Base-by-base conservation (phyloP, 1,140 invertebrate species). In the Drosophila gunungcola region DNA sequence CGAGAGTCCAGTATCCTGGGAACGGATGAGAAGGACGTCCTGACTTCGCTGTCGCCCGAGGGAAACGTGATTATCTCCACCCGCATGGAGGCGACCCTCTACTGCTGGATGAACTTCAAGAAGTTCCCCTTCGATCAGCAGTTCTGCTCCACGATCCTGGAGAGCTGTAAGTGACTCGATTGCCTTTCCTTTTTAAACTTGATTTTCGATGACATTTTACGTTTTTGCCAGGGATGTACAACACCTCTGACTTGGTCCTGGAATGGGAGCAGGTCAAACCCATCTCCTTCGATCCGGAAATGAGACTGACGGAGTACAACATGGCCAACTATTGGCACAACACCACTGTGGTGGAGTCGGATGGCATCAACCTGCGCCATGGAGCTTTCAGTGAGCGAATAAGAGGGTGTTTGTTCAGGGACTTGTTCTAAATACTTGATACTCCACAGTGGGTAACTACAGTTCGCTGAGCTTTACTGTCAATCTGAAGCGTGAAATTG, bases 121-220 rank as follows among this genome's bases (percentile, higher is more conserved):
- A 97, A 97, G 90, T 97, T 97, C 75, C 97, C 96, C 1, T 97
- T 97, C 72, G 96, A 97, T 80, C 94, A 96, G 57, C 96, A 97
- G 92, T 94, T 94, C 25, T 97, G 96, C 89, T 95, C 95, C 13
- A 94, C 97, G 36, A 94, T 95, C 29, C 94, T 97, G 48, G 96
- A 96, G 92, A 97, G 96, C 88, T 97, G 96, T 97, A 94, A 94
- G 85, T 46, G 11, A n/a, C 11, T 9, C 1, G 10, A 34, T 21
- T 21, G 0, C 3, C 5, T 25, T 13, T 6, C 5, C 21, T 2
- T 32, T 32, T 32, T 32, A 1, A 32, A 6, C 5, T 32, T 32
- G 6, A 32, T 6, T 7, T 32, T 32, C 0, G 7, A 32, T 32
- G 2, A 32, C 5, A 32, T 4, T 32, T 7, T 32, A 4, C 7